Conservation (phyloP, 2,888 invertebrate species). For the Stenotaenia linearis region DNA sequence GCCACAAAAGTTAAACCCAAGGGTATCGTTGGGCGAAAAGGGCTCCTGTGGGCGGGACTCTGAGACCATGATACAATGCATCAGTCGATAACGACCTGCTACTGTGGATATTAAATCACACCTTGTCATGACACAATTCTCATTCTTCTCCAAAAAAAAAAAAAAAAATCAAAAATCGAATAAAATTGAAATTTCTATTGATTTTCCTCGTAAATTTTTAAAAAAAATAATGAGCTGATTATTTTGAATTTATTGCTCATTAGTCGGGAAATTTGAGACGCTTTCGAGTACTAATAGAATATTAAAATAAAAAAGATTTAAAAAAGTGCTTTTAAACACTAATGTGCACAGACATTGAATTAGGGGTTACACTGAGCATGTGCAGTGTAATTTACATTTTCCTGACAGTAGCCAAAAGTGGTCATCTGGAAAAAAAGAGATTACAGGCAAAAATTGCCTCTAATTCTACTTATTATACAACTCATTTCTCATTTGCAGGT, state of each 20-base stretch:
- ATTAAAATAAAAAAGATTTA: too few species aligned
- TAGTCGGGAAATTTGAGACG: not conserved
- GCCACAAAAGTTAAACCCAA: not conserved
- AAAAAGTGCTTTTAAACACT: too few species aligned
- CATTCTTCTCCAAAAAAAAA: not conserved
- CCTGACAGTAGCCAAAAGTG: too few species aligned
- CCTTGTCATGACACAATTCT: not conserved
- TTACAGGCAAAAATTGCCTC: too few species aligned
- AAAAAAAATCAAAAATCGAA: not conserved
- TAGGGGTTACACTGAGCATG: too few species aligned
- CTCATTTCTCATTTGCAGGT: too few species aligned
- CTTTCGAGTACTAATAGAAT: not conserved
- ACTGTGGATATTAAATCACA: not conserved
- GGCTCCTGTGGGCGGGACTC: conserved; percentile 7
- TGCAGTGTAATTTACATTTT: too few species aligned
- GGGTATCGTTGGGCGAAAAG: not conserved
- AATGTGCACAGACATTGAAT: too few species aligned
- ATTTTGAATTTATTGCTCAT: conserved; percentile 14
- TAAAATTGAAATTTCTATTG: not conserved
- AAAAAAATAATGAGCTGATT: not conserved
- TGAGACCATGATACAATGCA: not conserved
- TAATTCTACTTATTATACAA: too few species aligned
- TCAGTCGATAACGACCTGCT: conserved; percentile 5
- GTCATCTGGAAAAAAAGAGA: too few species aligned
- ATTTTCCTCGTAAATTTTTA: not conserved